These are phyloP conservation scores for Vanessa tameamea DNA, from an alignment of 1,140 invertebrate species.

Conservation along the genomic window DNA sequence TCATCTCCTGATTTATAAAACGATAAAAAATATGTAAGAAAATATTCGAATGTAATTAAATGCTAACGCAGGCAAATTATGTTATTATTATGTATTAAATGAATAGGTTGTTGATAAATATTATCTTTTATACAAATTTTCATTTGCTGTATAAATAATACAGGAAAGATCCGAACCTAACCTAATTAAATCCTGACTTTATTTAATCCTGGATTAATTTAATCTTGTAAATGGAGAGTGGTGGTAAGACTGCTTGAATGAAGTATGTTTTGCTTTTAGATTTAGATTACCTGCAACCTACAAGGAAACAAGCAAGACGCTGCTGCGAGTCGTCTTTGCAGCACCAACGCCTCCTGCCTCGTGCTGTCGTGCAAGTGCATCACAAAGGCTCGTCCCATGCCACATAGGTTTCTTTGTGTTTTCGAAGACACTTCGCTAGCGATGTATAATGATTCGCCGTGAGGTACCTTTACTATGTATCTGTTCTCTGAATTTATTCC, in stretches of 20 bases:
- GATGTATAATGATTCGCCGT: constrained; percentile 83
- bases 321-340: constrained; percentile 81
- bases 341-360: constrained; percentile 83
- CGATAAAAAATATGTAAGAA: no score
- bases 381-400: constrained; percentile 80
- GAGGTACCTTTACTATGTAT: constrained; percentile 83
- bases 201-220: background rate
- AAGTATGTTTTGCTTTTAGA: no score
- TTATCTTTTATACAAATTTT: no score
- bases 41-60: no score
- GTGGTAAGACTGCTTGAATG: background rate
- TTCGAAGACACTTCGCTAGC: constrained; percentile 82
- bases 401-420: constrained; percentile 82
- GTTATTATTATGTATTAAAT: no score
- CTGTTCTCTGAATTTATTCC: constrained; percentile 83
- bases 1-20: constrained; percentile 68
- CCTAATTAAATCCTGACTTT: constrained; percentile 4
- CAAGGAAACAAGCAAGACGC: constrained; percentile 75
- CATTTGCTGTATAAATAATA: no score
- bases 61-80: no score
- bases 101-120: no score
- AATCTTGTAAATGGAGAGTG: background rate
- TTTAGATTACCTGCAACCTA: constrained; percentile 62
- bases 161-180: no score
- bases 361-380: constrained; percentile 84